Percentiles rank a stretch among this genome's conserved stretches.
phyloP scores from a whole-genome alignment of 2,888 invertebrate species.

The Noctua comes region DNA sequence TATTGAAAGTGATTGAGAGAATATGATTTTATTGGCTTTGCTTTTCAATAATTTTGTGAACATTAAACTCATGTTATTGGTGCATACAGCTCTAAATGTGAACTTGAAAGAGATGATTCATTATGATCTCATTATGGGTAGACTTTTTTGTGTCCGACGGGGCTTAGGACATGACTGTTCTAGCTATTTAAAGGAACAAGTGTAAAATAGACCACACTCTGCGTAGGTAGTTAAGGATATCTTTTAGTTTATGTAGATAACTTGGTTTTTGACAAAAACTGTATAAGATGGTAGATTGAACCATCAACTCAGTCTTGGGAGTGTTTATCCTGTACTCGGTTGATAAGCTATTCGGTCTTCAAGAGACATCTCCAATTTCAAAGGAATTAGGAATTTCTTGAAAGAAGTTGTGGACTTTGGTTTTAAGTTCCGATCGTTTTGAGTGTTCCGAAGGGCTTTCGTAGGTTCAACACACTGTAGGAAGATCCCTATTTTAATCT shows the following conservation, averaged over 20 bases:
- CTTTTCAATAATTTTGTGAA: conserved; percentile 39
- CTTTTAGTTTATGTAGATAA: not conserved
- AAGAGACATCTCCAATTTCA: not conserved
- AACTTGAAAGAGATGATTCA: conserved; percentile 52
- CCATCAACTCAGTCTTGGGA: not conserved
- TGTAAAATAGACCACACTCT: not conserved
- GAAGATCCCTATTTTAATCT: not conserved
- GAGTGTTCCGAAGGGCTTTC: no score
- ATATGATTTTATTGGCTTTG: conserved; percentile 29
- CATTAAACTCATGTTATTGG: conserved; percentile 13
- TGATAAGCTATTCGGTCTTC: not conserved
- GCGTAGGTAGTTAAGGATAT: not conserved
- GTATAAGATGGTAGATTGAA: not conserved
- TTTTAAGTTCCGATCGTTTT: not conserved
- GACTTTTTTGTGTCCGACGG: conserved; percentile 12
- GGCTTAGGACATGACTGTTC: conserved; percentile 25
- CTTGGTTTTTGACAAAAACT: not conserved
- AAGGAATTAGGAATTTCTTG: not conserved
- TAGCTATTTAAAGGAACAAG: conserved; percentile 30
- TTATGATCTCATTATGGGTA: conserved; percentile 34
- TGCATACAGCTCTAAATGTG: conserved; percentile 16
- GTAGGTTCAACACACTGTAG: not conserved
- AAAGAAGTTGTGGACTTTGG: not conserved
- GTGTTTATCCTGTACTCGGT: not conserved
- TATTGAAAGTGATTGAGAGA: conserved; percentile 47